phyloP scores from a whole-genome alignment of 2,888 invertebrate genomes.

The Ligdia adustata region DNA sequence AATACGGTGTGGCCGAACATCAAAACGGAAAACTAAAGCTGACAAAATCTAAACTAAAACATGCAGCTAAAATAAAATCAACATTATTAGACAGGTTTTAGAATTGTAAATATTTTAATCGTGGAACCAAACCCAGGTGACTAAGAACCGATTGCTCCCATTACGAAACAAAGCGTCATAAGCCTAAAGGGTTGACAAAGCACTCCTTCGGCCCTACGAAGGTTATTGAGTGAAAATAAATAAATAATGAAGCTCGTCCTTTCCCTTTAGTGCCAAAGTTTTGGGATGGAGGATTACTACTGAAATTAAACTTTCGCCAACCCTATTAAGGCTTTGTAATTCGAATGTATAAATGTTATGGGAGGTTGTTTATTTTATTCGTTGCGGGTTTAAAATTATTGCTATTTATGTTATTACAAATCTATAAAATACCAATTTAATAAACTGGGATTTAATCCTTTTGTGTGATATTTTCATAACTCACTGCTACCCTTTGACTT shows the following conservation, averaged over 20 bases:
- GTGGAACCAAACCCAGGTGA: constrained; percentile 10
- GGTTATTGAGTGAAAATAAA: constrained; percentile 74
- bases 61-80: too few relatives aligned
- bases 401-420: too few relatives aligned
- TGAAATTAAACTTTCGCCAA: constrained; percentile 35
- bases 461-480: too few relatives aligned
- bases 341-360: constrained; percentile 21
- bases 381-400: not conserved
- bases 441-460: too few relatives aligned
- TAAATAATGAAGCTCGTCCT: constrained; percentile 59
- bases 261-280: constrained; percentile 43
- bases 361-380: constrained; percentile 4
- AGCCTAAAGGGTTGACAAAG: constrained; percentile 53
- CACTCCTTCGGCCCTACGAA: constrained; percentile 42
- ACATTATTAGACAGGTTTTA: too few relatives aligned
- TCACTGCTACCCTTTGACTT: too few relatives aligned
- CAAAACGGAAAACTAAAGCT: too few relatives aligned
- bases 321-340: constrained; percentile 27
- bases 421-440: too few relatives aligned
- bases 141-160: constrained; percentile 17
- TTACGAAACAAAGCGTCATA: constrained; percentile 37
- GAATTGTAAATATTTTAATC: too few relatives aligned
- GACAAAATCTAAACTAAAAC: too few relatives aligned
- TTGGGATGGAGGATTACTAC: constrained; percentile 41
- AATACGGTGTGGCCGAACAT: too few relatives aligned